phyloP scores from a whole-genome alignment of 2,113 vertebrate genomes.

The Chelonoidis abingdonii region DNA sequence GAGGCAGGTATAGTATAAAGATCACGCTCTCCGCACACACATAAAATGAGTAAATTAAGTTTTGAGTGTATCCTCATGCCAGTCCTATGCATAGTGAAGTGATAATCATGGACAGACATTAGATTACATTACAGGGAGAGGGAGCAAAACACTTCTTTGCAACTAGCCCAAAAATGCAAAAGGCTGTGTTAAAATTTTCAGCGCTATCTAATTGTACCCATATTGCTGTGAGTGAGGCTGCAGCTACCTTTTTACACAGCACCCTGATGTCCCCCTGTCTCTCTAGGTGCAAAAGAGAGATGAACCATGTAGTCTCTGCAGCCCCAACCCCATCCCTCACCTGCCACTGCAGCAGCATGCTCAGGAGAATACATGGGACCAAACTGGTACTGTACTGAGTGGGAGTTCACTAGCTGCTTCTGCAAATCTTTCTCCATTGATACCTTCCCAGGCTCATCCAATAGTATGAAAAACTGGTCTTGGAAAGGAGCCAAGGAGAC shows the following conservation, averaged over 20 bases:
- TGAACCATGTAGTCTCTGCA: neutral
- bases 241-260: neutral
- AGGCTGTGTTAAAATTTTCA: neutral
- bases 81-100: fast-evolving
- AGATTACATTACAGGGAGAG: neutral
- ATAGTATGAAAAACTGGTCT: neutral
- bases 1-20: neutral
- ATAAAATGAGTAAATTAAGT: neutral
- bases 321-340: fast-evolving
- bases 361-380: neutral
- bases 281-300: neutral
- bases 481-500: neutral
- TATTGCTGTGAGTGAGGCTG: fast-evolving
- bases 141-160: neutral
- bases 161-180: neutral
- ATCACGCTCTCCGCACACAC: neutral
- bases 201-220: neutral
- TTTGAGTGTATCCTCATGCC: neutral
- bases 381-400: neutral
- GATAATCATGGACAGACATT: neutral
- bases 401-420: neutral
- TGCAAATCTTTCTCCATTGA: neutral
- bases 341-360: neutral
- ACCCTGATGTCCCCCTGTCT: neutral
- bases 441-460: neutral